Evolutionary conservation across 2,888 invertebrate genomes (phyloP), one percentile per base, ranked within the genome.

Genomic region (Sphaeridia pumilis): DNA sequence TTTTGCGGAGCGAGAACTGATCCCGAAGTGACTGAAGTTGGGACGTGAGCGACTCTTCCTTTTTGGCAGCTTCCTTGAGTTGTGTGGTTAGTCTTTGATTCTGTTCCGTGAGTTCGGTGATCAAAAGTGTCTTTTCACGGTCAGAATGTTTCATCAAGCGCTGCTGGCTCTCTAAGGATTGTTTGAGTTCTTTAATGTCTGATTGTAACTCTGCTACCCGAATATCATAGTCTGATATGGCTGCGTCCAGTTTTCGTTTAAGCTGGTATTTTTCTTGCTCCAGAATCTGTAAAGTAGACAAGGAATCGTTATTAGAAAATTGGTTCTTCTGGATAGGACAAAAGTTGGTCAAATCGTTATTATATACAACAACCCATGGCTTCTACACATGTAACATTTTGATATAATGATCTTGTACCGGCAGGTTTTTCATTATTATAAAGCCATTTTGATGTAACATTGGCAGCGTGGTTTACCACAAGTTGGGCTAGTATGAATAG

Each of bases 231-330:
- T 94, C 93, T 27, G 86, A 84, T 69, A 87, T 84, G 38, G 84
- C 80, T 38, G 86, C 83, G 66, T 87, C 84, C 68, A 94, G 74
- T 67, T 86, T 85, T 58, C 92, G 78, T 56, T 87, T 78, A 48
- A 94, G 76, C 48, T 85, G 77, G 72, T 94, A 87, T 66, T 90
- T 84, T 72, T 94, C 93, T 72, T 94, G 93, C 73, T 93, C 90
- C 70, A 93, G 76, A 69, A 82, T 82, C 93, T 94, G 78, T 0
- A 74, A 73, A 34, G 10, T n/a, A n/a, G n/a, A n/a, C n/a, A n/a
- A n/a, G n/a, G n/a, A n/a, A n/a, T n/a, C n/a, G n/a, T n/a, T n/a
- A n/a, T n/a, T n/a, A n/a, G n/a, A n/a, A n/a, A n/a, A n/a, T n/a
- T n/a, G n/a, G n/a, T n/a, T n/a, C n/a, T n/a, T n/a, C n/a, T n/a